Percentiles rank a stretch among this genome's conserved stretches.
Evolutionary conservation across 2,888 invertebrate genomes (phyloP).

Genomic region (Teleiodes luculella): DNA sequence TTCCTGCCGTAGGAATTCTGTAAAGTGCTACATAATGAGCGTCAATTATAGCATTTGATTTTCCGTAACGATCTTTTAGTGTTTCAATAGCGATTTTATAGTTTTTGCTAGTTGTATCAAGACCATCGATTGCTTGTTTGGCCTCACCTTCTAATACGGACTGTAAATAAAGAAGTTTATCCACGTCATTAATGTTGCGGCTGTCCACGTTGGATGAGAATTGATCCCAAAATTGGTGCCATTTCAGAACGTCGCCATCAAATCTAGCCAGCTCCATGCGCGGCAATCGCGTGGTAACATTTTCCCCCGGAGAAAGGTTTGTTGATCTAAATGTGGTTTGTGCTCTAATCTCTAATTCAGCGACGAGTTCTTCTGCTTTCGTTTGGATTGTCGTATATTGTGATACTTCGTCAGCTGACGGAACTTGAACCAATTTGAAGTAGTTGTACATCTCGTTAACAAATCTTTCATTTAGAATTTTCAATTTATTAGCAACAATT

Average conservation of each 20-base stretch:
- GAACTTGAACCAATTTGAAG: no score
- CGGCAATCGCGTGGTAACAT: neutral
- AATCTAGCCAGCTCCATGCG: constrained; percentile 22
- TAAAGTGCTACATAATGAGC: constrained; percentile 10
- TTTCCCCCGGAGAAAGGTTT: no score
- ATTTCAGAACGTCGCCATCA: constrained; percentile 25
- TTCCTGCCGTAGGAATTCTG: constrained; percentile 11
- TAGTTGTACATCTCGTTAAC: no score
- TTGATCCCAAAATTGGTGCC: constrained; percentile 30
- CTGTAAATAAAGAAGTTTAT: constrained; percentile 28
- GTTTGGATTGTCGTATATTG: no score
- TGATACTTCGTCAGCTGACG: no score
- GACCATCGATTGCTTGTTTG: constrained; percentile 20
- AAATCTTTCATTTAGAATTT: no score
- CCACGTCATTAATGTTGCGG: constrained; percentile 23
- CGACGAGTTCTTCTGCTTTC: no score
- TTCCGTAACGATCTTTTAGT: constrained; percentile 22
- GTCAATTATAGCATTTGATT: constrained; percentile 18
- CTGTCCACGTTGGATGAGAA: constrained; percentile 25
- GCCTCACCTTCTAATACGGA: constrained; percentile 24
- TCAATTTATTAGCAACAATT: no score
- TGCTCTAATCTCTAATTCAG: no score
- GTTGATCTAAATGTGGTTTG: no score
- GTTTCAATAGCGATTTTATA: constrained; percentile 22
- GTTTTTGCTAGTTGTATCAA: constrained; percentile 25